A percentile compares a stretch with the other conserved stretches of the same genome.
Conservation (phyloP, 2,113 vertebrate species). For the Sialia sialis region DNA sequence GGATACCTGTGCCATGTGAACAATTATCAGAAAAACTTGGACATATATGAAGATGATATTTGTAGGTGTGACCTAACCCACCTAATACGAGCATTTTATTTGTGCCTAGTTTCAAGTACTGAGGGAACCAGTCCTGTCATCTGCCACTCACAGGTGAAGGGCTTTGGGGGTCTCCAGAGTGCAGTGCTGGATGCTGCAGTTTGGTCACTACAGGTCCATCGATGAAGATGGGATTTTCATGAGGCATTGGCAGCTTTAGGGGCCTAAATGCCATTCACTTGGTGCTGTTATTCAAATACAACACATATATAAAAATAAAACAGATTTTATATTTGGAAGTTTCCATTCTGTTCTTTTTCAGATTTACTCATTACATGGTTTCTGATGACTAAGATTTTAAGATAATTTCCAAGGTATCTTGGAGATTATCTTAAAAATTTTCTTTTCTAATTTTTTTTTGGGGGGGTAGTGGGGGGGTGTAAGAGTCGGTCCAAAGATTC, state of each 20-base stretch:
- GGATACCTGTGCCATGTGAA: background rate
- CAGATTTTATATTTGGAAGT: background rate
- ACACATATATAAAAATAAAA: background rate
- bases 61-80: background rate
- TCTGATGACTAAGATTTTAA: background rate
- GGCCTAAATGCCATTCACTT: background rate
- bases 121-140: background rate
- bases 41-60: background rate
- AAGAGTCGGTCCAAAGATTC: too few species aligned
- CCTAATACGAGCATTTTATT: background rate
- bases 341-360: background rate
- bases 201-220: accelerated
- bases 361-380: background rate
- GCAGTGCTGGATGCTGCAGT: background rate
- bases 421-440: too few species aligned
- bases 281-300: background rate
- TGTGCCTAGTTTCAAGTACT: background rate
- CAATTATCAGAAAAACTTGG: background rate
- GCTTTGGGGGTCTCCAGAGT: background rate
- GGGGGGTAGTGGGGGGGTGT: too few species aligned
- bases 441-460: background rate
- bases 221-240: background rate
- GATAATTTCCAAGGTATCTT: background rate
- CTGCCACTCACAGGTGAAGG: background rate
- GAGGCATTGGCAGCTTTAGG: background rate